Evolutionary conservation across 2,888 invertebrate species (phyloP).

Genomic region (Mechanitis mazaeus): DNA sequence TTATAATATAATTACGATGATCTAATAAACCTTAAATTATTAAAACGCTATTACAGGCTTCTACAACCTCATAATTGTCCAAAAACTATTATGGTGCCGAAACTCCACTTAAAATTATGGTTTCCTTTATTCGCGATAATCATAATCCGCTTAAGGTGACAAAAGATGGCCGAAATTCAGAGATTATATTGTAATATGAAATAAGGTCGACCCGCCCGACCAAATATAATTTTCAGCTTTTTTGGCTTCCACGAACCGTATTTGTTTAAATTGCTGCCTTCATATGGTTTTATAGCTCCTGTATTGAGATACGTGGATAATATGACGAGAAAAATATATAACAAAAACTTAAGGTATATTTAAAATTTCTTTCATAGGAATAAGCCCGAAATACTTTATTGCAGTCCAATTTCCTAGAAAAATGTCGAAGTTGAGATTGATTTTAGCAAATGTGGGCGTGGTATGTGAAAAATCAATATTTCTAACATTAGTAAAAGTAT

Average conservation of each 20-base stretch:
- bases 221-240: constrained; percentile 13
- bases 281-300: neutral
- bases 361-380: no score
- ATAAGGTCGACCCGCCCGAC: constrained; percentile 20
- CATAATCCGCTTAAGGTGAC: constrained; percentile 17
- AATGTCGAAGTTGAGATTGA: no score
- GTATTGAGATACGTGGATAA: neutral
- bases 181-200: constrained; percentile 17
- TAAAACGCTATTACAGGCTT: neutral
- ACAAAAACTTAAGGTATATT: no score
- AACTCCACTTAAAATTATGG: constrained; percentile 17
- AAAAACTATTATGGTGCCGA: neutral
- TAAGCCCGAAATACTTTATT: no score
- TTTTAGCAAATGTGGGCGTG: no score
- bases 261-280: neutral
- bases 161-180: constrained; percentile 15
- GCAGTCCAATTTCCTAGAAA: no score
- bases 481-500: no score
- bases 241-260: constrained; percentile 18
- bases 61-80: neutral
- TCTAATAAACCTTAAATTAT: no score
- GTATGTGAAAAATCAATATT: no score
- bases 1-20: no score
- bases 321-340: no score
- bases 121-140: constrained; percentile 17